Conservation (phyloP, 2,888 invertebrate species). For the Tubulanus polymorphus region DNA sequence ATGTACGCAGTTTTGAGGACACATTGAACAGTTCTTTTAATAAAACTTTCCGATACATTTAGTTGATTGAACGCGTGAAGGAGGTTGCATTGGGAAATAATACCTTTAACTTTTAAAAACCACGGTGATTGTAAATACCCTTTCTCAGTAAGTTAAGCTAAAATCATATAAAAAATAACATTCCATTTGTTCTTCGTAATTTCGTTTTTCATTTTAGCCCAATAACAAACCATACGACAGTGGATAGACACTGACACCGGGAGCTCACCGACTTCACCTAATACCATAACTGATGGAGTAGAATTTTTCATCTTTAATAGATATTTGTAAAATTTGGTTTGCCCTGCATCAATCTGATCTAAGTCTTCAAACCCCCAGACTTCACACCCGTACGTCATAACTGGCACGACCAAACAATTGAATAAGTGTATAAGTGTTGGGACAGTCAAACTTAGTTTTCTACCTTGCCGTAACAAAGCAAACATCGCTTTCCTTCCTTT, state of each 20-base stretch:
- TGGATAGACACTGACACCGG: conserved; percentile 2
- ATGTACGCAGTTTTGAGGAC: too few relatives aligned
- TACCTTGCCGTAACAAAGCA: neutral
- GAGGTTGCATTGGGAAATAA: too few relatives aligned
- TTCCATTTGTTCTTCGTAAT: too few relatives aligned
- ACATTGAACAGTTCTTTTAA: too few relatives aligned
- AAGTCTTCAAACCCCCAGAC: conserved; percentile 4
- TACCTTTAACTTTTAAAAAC: too few relatives aligned
- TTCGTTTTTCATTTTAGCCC: conserved; percentile 1
- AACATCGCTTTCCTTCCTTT: conserved; percentile 1
- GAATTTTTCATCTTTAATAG: conserved; percentile 6
- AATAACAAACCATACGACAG: conserved; percentile 4
- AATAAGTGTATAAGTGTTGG: neutral
- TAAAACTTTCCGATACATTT: too few relatives aligned
- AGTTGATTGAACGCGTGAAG: too few relatives aligned
- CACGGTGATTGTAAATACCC: too few relatives aligned
- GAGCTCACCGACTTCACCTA: conserved; percentile 8
- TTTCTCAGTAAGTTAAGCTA: too few relatives aligned
- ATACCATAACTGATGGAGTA: conserved; percentile 10
- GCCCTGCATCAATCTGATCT: neutral
- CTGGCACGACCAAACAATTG: neutral
- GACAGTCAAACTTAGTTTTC: conserved; percentile 1
- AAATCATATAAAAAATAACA: too few relatives aligned
- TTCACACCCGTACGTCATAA: conserved; percentile 5
- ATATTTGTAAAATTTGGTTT: conserved; percentile 7